Evolutionary conservation across 2,113 vertebrate genomes (phyloP).

Genomic region (Bambusicola thoracicus): DNA sequence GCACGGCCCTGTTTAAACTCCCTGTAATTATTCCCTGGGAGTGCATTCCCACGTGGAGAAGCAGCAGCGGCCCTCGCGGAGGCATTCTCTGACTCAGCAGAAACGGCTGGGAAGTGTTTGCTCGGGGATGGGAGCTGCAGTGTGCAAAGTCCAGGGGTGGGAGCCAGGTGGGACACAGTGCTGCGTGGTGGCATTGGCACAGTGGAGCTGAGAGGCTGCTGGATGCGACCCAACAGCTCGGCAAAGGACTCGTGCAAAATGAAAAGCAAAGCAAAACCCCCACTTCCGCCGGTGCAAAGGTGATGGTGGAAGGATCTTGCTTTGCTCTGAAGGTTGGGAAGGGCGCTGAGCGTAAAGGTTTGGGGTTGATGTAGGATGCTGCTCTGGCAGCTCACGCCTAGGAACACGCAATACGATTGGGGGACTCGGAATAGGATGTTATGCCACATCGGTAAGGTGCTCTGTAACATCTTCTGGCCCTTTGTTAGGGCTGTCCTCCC

Average conservation of each 20-base stretch:
- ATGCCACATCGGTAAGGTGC: not conserved
- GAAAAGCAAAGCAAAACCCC: not conserved
- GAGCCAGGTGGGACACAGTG: not conserved
- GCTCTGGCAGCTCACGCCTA: not conserved
- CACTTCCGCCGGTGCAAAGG: not conserved
- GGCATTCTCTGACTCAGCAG: slow-evolving; percentile 59
- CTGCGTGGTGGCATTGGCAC: accelerated
- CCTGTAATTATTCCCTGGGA: slow-evolving; percentile 40
- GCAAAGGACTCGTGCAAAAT: not conserved
- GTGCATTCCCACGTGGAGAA: slow-evolving; percentile 19
- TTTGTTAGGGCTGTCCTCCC: not conserved
- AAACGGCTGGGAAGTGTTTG: not conserved
- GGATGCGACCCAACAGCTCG: accelerated
- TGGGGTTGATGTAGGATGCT: not conserved
- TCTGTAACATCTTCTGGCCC: not conserved
- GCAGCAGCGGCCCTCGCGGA: not conserved
- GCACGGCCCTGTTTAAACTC: slow-evolving; percentile 1
- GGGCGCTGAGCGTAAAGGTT: not conserved
- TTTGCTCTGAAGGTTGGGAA: not conserved
- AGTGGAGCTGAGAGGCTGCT: not conserved
- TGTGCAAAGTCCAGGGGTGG: not conserved
- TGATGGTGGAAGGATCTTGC: not conserved
- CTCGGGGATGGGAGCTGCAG: not conserved
- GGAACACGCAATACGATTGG: accelerated
- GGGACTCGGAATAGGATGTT: not conserved